A percentile compares a stretch with the other conserved stretches of the same genome.
These are phyloP conservation scores for Noctua janthe DNA, from an alignment of 2,888 invertebrate species.

Conservation along the genomic window DNA sequence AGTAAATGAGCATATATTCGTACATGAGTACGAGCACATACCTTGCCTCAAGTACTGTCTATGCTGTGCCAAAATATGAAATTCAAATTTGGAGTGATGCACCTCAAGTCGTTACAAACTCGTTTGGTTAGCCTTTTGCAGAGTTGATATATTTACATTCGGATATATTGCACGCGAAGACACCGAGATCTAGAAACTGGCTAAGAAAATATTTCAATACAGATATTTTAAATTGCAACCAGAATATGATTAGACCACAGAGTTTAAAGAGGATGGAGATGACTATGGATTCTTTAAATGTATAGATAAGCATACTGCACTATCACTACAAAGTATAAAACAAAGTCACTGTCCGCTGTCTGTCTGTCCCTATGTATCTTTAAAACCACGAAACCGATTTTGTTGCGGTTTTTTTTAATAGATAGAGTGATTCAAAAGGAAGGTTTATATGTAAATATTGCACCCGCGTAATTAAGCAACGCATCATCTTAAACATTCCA, in stretches of 20 bases:
- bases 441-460: no score
- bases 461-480: not conserved
- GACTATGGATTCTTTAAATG: not conserved
- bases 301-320: no score
- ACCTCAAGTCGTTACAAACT: conserved; percentile 82
- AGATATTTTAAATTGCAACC: conserved; percentile 45
- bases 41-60: conserved; percentile 67
- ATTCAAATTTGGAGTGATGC: conserved; percentile 78
- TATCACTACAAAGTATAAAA: no score
- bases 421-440: no score
- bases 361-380: no score
- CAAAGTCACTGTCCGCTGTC: no score
- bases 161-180: conserved; percentile 46
- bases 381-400: no score
- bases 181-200: conserved; percentile 24
- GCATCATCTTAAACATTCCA: not conserved
- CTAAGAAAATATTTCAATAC: conserved; percentile 47
- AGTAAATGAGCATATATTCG: conserved; percentile 46
- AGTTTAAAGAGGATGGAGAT: not conserved
- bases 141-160: conserved; percentile 68
- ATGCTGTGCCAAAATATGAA: conserved; percentile 75
- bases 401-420: no score
- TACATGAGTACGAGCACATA: conserved; percentile 34
- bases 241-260: not conserved
- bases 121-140: conserved; percentile 75